Evolutionary conservation across 2,797 vertebrate species (phyloP), one percentile per base, ranked within the genome.

Genomic region (Thunnus albacares): DNA sequence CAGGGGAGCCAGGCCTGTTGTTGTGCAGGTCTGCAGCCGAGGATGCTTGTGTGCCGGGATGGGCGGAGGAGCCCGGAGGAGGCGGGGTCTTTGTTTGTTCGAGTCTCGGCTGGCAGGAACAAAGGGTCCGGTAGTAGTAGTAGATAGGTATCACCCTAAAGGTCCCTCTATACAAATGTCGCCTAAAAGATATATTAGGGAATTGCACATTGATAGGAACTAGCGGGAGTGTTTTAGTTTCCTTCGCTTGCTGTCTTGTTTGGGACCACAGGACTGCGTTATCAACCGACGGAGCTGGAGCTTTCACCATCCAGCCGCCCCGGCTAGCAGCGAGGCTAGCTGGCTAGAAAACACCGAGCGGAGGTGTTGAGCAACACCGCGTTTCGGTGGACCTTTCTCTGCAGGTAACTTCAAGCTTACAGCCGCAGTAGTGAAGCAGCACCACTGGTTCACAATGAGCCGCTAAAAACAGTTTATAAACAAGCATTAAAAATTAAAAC

Each of bases 21-120:
- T 75, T 76, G 84, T 86, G 71, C 82, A 58, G 72, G 77, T 65
- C 69, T 77, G 85, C 47, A 51, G 47, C 47, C 47, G 45, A 20
- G 45, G 18, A 66, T 45, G 63, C 8, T 13, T 52, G 53, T 55
- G 53, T 56, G 53, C 5, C 65, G 58, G 79, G 87, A 86, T 87
- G 90, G 92, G 90, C 88, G 92, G 88, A 70, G 90, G 84, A 89
- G 89, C 77, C 70, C 45, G 57, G 41, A 80, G 88, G 89, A 87
- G 94, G 93, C 91, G 92, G 92, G 89, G 92, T 87, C 71, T 92
- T 86, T 91, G 87, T 93, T 90, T 92, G 89, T 90, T 91, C 90
- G 76, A 57, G 89, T 91, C 90, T 93, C 85, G 91, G 83, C 89
- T 93, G 91, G 87, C 90, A 92, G 90, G 93, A 95, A 95, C 94